phyloP scores from a whole-genome alignment of 2,888 invertebrate genomes.

The Muscina levida region DNA sequence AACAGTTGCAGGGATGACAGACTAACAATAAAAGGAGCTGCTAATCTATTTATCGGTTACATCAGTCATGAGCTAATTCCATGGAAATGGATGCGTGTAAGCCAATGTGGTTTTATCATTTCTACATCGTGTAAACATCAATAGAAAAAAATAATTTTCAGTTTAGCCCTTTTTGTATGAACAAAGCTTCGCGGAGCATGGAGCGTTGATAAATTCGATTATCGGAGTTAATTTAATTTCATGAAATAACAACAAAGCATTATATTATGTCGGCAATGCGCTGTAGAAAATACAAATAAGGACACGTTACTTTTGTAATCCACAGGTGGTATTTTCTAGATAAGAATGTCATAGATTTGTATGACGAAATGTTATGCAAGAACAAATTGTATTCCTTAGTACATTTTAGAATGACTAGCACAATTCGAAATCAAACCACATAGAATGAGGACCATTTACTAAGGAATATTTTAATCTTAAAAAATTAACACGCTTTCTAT shows the following conservation, averaged over 20 bases:
- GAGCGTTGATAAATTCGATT: slow-evolving; percentile 47
- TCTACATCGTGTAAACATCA: slow-evolving; percentile 23
- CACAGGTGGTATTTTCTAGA: background rate
- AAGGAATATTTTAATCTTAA: too few species aligned
- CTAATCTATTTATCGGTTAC: slow-evolving; percentile 37
- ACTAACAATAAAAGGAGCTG: slow-evolving; percentile 7
- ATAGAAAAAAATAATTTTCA: slow-evolving; percentile 29
- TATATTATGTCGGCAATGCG: background rate
- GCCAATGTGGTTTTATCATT: slow-evolving; percentile 47
- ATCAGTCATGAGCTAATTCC: slow-evolving; percentile 44
- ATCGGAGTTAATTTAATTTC: slow-evolving; percentile 53
- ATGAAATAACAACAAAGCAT: slow-evolving; percentile 24
- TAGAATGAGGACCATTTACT: too few species aligned
- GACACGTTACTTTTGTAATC: background rate
- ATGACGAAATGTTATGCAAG: too few species aligned
- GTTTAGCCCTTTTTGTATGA: slow-evolving; percentile 11
- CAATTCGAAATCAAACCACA: too few species aligned
- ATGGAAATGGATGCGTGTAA: slow-evolving; percentile 38
- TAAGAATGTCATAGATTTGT: too few species aligned
- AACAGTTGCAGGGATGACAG: background rate
- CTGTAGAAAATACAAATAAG: background rate
- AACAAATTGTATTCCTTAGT: too few species aligned
- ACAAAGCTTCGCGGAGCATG: background rate
- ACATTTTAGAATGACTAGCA: too few species aligned
- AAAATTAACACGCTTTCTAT: too few species aligned